Conservation (phyloP, 1,140 invertebrate species). For the Epicauta chinensis region DNA sequence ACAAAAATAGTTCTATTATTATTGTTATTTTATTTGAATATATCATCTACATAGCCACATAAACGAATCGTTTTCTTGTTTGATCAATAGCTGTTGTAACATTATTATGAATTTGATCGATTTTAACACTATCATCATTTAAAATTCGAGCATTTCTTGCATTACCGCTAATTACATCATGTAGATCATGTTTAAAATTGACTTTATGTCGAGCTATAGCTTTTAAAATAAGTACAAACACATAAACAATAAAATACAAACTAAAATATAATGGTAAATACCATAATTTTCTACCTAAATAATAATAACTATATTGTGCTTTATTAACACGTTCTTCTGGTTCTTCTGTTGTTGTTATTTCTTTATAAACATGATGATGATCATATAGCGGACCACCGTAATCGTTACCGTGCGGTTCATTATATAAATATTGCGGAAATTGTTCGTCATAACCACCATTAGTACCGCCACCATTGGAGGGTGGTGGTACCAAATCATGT, state of each 20-base stretch:
- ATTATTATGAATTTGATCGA: conserved; percentile 30
- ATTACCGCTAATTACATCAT: conserved; percentile 2
- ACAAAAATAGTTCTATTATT: too few relatives aligned
- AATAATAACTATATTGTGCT: conserved; percentile 71
- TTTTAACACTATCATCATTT: conserved; percentile 2
- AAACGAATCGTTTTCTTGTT: conserved; percentile 26
- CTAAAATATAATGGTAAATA: conserved; percentile 78
- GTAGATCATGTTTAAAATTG: conserved; percentile 32
- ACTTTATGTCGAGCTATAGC: conserved; percentile 72
- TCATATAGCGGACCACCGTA: conserved; percentile 38
- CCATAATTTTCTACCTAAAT: conserved; percentile 72
- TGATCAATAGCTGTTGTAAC: conserved; percentile 29
- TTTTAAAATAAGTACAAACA: conserved; percentile 69
- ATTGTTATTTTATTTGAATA: background rate
- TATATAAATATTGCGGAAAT: conserved; percentile 39
- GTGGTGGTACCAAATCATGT: conserved; percentile 17
- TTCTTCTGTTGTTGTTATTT: conserved; percentile 44
- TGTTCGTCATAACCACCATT: conserved; percentile 18
- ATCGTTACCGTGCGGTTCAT: conserved; percentile 45
- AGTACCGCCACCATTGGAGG: conserved; percentile 16
- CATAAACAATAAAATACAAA: conserved; percentile 76
- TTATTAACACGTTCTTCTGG: conserved; percentile 57
- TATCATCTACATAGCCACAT: conserved; percentile 32
- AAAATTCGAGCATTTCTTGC: background rate
- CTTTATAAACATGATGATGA: conserved; percentile 42